phyloP scores from a whole-genome alignment of 2,113 vertebrate species.

The Nannospalax galili region DNA sequence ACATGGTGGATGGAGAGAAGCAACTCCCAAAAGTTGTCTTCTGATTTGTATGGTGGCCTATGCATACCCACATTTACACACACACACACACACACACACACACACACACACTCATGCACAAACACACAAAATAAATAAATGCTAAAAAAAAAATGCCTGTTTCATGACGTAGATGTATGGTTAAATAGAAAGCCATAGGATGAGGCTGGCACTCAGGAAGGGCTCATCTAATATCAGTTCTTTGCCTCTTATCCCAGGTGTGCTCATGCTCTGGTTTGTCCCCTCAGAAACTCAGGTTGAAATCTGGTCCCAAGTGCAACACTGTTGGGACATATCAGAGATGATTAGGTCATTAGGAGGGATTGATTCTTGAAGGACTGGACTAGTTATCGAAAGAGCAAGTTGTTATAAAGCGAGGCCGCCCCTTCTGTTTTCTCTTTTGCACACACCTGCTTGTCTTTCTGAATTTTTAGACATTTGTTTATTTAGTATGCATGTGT shows the following conservation, averaged over 20 bases:
- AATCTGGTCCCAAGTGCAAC: background rate
- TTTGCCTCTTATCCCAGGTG: background rate
- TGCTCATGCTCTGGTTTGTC: background rate
- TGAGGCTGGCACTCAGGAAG: background rate
- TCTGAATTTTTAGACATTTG: background rate
- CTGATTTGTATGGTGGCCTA: background rate
- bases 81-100: background rate
- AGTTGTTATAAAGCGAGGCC: background rate
- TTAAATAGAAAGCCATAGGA: too few species aligned
- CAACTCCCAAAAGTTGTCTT: background rate
- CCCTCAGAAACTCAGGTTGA: too few species aligned
- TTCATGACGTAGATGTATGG: background rate
- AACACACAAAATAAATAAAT: background rate
- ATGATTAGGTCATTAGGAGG: too few species aligned
- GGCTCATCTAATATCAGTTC: background rate
- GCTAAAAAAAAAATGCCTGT: background rate
- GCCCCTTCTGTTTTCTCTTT: background rate
- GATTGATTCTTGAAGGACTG: too few species aligned
- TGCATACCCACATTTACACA: background rate
- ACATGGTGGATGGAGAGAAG: background rate
- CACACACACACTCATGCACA: background rate
- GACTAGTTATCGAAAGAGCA: background rate
- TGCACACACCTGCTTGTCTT: too few species aligned
- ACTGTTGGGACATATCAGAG: background rate
- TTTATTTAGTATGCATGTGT: too few species aligned